A percentile compares a stretch with the other conserved stretches of the same genome.
These are phyloP conservation scores for Drosophila prostipennis DNA, from an alignment of 2,888 invertebrate genomes.

Conservation along the genomic window DNA sequence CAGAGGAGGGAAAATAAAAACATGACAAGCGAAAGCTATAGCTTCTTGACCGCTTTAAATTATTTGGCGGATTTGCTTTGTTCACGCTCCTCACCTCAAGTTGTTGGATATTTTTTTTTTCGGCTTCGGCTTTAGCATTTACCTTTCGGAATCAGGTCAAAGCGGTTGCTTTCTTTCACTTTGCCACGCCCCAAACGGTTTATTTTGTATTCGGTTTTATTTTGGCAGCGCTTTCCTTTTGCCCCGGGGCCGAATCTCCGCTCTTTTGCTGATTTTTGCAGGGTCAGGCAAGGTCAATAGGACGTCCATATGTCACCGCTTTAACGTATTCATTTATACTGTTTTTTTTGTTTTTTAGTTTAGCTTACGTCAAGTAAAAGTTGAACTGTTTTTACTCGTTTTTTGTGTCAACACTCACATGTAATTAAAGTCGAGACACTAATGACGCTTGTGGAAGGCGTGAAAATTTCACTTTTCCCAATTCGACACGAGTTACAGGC, in stretches of 20 bases:
- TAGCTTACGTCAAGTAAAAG: slow-evolving; percentile 20
- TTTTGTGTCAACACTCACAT: slow-evolving; percentile 13
- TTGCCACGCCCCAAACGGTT: slow-evolving; percentile 57
- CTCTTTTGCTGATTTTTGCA: slow-evolving; percentile 4
- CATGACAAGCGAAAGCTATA: slow-evolving; percentile 66
- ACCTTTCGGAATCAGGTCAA: slow-evolving; percentile 68
- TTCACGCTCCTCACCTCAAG: slow-evolving; percentile 58
- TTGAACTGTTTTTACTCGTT: slow-evolving; percentile 14
- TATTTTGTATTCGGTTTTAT: slow-evolving; percentile 7
- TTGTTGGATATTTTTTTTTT: slow-evolving; percentile 27
- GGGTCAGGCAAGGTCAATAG: slow-evolving; percentile 43
- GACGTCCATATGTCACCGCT: slow-evolving; percentile 30
- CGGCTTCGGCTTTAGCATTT: slow-evolving; percentile 24
- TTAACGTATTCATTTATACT: slow-evolving; percentile 29
- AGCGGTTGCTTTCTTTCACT: slow-evolving; percentile 74
- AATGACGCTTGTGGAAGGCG: slow-evolving; percentile 12
- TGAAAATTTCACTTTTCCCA: slow-evolving; percentile 37
- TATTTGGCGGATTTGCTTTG: slow-evolving; percentile 61
- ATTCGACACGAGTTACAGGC: slow-evolving; percentile 16
- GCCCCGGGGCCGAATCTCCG: slow-evolving; percentile 12
- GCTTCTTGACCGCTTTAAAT: slow-evolving; percentile 62
- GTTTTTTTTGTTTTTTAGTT: slow-evolving; percentile 3
- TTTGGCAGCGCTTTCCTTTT: slow-evolving; percentile 36
- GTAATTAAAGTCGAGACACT: slow-evolving; percentile 13
- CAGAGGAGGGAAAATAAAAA: slow-evolving; percentile 25